Conservation (phyloP, 2,797 vertebrate species). For the Chiloscyllium punctatum region DNA sequence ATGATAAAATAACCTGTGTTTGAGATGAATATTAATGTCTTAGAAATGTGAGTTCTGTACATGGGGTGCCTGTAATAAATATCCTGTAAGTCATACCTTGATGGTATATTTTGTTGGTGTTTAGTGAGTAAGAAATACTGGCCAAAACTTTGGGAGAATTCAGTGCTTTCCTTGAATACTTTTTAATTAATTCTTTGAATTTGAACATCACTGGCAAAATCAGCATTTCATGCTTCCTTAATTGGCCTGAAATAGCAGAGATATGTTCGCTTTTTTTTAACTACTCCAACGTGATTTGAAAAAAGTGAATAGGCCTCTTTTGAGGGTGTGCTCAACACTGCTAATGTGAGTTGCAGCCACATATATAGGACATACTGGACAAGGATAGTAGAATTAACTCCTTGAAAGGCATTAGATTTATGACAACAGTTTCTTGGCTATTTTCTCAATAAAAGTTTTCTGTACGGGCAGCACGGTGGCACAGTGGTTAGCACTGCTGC, state of each 20-base stretch:
- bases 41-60: neutral
- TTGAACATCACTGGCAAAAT: neutral
- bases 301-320: neutral
- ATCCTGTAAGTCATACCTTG: neutral
- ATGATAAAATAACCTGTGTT: neutral
- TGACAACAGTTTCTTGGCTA: neutral
- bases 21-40: neutral
- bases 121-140: neutral
- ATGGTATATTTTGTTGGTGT: neutral
- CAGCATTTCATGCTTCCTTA: neutral
- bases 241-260: neutral
- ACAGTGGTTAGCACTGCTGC: too few species aligned
- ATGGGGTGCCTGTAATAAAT: neutral
- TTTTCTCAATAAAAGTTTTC: neutral
- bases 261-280: neutral
- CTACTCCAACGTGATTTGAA: neutral
- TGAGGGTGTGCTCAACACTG: neutral
- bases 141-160: neutral
- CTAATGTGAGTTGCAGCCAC: neutral
- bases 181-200: neutral
- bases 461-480: neutral
- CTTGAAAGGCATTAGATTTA: neutral
- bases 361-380: neutral
- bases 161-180: neutral
- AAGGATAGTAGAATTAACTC: neutral